Percentiles rank a stretch among this genome's conserved stretches.
These are phyloP conservation scores for Colostygia pectinataria DNA, from an alignment of 2,888 invertebrate species.

Conservation along the genomic window DNA sequence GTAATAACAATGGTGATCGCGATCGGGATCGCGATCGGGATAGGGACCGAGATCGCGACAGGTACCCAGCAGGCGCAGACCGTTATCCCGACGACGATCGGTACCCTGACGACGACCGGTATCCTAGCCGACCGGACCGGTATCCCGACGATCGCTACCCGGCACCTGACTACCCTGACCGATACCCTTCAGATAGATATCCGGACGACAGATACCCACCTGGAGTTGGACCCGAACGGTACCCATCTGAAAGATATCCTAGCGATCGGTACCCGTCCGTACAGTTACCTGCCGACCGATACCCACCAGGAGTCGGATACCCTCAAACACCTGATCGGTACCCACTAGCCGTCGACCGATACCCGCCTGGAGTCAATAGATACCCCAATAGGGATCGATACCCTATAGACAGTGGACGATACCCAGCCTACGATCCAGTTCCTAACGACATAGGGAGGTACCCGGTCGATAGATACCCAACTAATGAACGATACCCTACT, in stretches of 20 bases:
- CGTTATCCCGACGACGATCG: conserved; percentile 76
- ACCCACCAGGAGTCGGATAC: conserved; percentile 61
- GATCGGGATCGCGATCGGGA: conserved; percentile 34
- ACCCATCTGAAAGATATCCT: conserved; percentile 75
- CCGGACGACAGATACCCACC: conserved; percentile 78
- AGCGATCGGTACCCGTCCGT: conserved; percentile 66
- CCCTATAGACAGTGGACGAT: conserved; percentile 41
- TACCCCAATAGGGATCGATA: conserved; percentile 46
- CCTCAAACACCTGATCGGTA: conserved; percentile 69
- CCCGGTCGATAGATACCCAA: conserved; percentile 62
- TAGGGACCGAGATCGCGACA: conserved; percentile 52
- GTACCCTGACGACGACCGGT: conserved; percentile 78
- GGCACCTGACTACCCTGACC: conserved; percentile 72
- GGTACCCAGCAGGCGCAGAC: conserved; percentile 70
- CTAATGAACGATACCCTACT: conserved; percentile 52
- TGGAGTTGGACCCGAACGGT: conserved; percentile 61
- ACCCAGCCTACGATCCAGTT: conserved; percentile 53
- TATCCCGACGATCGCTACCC: conserved; percentile 83
- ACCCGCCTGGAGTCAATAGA: conserved; percentile 69
- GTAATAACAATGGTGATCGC: conserved; percentile 58
- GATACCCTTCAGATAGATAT: conserved; percentile 59
- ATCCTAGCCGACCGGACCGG: conserved; percentile 72
- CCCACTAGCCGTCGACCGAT: conserved; percentile 74
- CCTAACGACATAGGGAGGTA: conserved; percentile 65
- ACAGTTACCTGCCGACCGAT: conserved; percentile 71